Conservation (phyloP, 2,888 invertebrate genomes). For the Rugalucina vietnamica region DNA sequence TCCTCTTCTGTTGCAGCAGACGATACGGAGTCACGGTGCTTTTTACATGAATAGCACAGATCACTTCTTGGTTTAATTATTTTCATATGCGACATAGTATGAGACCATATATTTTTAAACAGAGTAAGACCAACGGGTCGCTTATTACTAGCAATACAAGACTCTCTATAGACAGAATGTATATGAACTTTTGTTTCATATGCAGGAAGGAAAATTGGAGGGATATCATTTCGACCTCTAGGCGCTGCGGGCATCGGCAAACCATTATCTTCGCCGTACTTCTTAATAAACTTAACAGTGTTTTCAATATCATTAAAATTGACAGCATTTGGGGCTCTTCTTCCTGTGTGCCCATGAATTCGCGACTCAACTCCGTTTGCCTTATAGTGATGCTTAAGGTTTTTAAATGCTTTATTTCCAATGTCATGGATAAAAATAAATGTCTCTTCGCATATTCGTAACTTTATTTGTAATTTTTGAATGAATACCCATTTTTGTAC, state of each 20-base stretch:
- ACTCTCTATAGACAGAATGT: background rate
- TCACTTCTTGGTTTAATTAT: no score
- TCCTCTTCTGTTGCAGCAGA: no score
- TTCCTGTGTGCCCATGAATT: background rate
- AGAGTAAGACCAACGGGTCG: background rate
- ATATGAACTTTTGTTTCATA: background rate
- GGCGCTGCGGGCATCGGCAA: slow-evolving; percentile 9
- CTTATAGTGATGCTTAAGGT: background rate
- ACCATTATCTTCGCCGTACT: background rate
- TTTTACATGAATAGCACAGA: no score
- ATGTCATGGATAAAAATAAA: background rate
- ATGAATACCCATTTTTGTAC: no score
- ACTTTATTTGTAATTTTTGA: no score
- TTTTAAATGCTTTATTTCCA: background rate
- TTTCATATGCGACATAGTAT: background rate
- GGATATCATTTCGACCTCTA: background rate
- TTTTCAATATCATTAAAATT: background rate
- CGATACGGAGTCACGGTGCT: no score
- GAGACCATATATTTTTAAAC: background rate
- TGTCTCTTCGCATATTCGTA: background rate
- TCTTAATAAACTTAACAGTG: background rate
- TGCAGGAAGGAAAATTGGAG: background rate
- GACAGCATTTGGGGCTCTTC: background rate
- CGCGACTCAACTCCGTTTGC: background rate
- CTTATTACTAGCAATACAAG: background rate